Evolutionary conservation across 2,888 invertebrate genomes (phyloP), one percentile per base, ranked within the genome.

Genomic region (Amiota mariae): DNA sequence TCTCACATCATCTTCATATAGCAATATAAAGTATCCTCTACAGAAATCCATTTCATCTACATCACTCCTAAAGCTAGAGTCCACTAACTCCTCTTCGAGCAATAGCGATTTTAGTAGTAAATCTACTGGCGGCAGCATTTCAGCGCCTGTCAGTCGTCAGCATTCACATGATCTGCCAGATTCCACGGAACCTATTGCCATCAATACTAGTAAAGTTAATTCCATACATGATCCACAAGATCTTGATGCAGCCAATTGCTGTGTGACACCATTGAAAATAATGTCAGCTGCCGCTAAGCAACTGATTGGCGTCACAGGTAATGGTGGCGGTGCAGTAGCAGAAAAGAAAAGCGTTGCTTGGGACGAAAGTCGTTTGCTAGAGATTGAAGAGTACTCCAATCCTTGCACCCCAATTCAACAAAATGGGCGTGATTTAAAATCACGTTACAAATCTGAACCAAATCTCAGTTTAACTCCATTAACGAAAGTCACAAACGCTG

Each of bases 21-120:
- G 76, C 24, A 77, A 76, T 71, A 84, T 81, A 80, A 76, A 78
- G 59, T 79, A 87, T 80, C 81, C 81, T 56, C 81, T 89, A 72
- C 87, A 89, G 74, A 89, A 89, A 79, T 89, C 89, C 76, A 87
- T 88, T 75, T 89, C 89, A 78, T 88, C 89, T 67, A 82, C 88
- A 77, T 89, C 89, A 48, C 75, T 89, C 72, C 77, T 84, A 70
- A 84, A 85, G 59, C 74, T 85, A 66, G 84, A 83, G 57, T 3
- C 54, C 10, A 75, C 71, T 20, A 70, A 70, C 36, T 74, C 72
- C 20, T 75, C 79, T 64, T 73, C 76, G 13, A 78, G 77, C 56
- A 70, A 66, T 76, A 85, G 80, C 75, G 80, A 81, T 73, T 82
- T 72, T 20, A 59, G 75, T 3, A 66, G 70, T 46, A 75, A 73